A percentile compares a stretch with the other conserved stretches of the same genome.
phyloP scores from a whole-genome alignment of 1,140 invertebrate genomes.

The Oreohelix idahoensis region DNA sequence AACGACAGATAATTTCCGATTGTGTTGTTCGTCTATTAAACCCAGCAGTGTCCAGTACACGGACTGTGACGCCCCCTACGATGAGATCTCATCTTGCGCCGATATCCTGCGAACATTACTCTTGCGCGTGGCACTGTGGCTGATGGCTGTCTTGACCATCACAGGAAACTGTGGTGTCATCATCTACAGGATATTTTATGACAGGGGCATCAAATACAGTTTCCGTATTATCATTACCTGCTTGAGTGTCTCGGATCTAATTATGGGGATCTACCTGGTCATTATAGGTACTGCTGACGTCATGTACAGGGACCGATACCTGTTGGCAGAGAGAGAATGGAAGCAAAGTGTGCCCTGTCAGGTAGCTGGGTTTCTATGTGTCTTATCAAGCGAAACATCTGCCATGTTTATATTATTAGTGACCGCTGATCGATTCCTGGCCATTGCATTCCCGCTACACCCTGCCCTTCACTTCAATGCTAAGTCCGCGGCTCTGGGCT shows the following conservation, averaged over 20 bases:
- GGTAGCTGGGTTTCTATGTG: slow-evolving; percentile 56
- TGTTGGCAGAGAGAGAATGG: slow-evolving; percentile 53
- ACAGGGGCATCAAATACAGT: slow-evolving; percentile 41
- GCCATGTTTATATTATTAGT: slow-evolving; percentile 53
- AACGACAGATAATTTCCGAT: slow-evolving; percentile 40
- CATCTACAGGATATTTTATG: slow-evolving; percentile 35
- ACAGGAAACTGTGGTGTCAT: slow-evolving; percentile 51
- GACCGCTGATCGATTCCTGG: slow-evolving; percentile 54
- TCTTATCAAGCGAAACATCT: slow-evolving; percentile 58
- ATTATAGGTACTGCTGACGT: slow-evolving; percentile 62
- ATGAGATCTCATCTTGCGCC: slow-evolving; percentile 51
- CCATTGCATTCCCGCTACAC: slow-evolving; percentile 59
- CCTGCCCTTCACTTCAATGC: slow-evolving; percentile 34
- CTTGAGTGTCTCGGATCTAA: slow-evolving; percentile 58
- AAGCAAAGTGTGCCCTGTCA: slow-evolving; percentile 50
- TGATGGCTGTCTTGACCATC: slow-evolving; percentile 44
- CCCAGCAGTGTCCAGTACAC: slow-evolving; percentile 16
- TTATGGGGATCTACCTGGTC: slow-evolving; percentile 64
- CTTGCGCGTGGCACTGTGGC: slow-evolving; percentile 46
- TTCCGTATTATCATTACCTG: slow-evolving; percentile 51
- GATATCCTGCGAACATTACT: slow-evolving; percentile 43
- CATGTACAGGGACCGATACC: slow-evolving; percentile 53
- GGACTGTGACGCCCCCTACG: slow-evolving; percentile 44
- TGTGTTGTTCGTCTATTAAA: slow-evolving; percentile 48
- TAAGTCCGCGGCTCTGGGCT: slow-evolving; percentile 19